A percentile compares a stretch with the other conserved stretches of the same genome.
These are phyloP conservation scores for Endotricha flammealis DNA, from an alignment of 2,888 invertebrate genomes.

Conservation along the genomic window DNA sequence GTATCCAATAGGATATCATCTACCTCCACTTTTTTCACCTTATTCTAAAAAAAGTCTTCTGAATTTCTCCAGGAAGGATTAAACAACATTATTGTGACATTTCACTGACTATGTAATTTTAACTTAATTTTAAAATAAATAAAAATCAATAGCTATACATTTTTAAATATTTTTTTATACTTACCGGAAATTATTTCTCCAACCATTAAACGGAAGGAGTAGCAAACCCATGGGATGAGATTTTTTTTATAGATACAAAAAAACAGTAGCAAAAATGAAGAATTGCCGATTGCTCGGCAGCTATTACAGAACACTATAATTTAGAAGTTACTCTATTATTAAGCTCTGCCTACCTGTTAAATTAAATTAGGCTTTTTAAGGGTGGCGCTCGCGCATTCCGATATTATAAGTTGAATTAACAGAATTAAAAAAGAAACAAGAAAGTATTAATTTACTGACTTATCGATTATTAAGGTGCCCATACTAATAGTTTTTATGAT, in stretches of 20 bases:
- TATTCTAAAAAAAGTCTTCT: too few species aligned
- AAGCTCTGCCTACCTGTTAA: slow-evolving; percentile 76
- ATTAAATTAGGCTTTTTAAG: slow-evolving; percentile 77
- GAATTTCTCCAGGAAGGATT: too few species aligned
- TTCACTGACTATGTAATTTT: too few species aligned
- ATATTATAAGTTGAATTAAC: slow-evolving; percentile 47
- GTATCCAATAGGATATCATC: too few species aligned
- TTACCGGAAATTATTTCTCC: not conserved
- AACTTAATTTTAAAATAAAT: too few species aligned
- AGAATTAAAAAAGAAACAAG: slow-evolving; percentile 49
- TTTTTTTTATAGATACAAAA: slow-evolving; percentile 53
- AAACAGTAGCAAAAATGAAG: slow-evolving; percentile 73
- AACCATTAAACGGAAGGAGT: slow-evolving; percentile 37
- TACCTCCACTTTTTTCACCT: too few species aligned
- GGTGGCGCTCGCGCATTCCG: slow-evolving; percentile 61
- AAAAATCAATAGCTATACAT: not conserved
- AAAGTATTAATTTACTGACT: slow-evolving; percentile 62
- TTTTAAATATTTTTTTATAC: too few species aligned
- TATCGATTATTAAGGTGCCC: slow-evolving; percentile 58
- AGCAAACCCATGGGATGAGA: slow-evolving; percentile 32
- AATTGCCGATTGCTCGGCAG: slow-evolving; percentile 73
- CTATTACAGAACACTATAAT: slow-evolving; percentile 71
- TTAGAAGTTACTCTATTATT: slow-evolving; percentile 73
- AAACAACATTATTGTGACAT: too few species aligned
- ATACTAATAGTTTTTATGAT: slow-evolving; percentile 62